Base-by-base conservation (phyloP, 2,888 invertebrate genomes). In the Amphimallon solstitiale region DNA sequence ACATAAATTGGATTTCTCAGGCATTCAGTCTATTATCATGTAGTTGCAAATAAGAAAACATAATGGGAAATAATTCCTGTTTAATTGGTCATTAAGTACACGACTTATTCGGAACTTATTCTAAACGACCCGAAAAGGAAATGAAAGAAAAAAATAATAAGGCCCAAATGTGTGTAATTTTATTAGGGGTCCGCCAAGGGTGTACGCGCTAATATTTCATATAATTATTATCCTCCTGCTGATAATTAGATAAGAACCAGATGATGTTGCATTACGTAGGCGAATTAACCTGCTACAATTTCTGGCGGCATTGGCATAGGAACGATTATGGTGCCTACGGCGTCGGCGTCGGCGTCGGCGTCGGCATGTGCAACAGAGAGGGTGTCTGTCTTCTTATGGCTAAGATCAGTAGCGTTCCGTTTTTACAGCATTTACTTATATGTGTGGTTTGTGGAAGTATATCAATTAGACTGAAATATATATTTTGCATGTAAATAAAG, bases 201-300 rank as follows among this genome's bases (percentile, higher is more conserved):
- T 38, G 19, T 19, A n/a, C 7, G 21, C 19, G 48, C 48, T 21
- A 61, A 38, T 48, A 61, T 48, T 61, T 48, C 48, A 49, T 40
- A 23, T 35, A 29, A 21, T 43, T 59, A 40, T 40, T 59, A 40
- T 38, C 29, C 48, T 46, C 48, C 14, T 19, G 23, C 29, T 38
- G 12, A 51, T 48, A 56, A 65, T 59, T 65, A 65, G 56, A 59
- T 65, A 59, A 65, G 48, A 46, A 65, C 17, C 52, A 37, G 35
- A 45, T 63, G 54, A 45, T 45, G 48, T 23, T 52, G 38, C 23
- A 64, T 62, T 62, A 40, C 48, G 37, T 59, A 29, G 29, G 23
- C 48, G 38, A 65, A 59, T 59, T 56, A 65, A 56, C 64, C 49
- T 48, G 45, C 35, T 38, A 46, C 40, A 35, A 54, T 43, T 54